These are phyloP conservation scores for Bubo blakistoni DNA, from an alignment of 2,113 vertebrate genomes.

Conservation along the genomic window DNA sequence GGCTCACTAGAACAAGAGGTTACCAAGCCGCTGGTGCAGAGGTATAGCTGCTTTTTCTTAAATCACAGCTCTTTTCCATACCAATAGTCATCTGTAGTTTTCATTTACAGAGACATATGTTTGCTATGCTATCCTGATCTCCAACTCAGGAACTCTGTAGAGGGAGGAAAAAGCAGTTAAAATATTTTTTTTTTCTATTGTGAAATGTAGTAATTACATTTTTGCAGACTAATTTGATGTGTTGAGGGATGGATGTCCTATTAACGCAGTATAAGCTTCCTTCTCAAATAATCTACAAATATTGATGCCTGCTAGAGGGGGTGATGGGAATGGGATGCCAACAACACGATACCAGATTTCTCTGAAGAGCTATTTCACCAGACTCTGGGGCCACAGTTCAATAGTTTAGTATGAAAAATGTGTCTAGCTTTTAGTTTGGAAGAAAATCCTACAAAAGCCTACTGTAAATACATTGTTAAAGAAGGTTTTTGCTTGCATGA, in stretches of 20 bases:
- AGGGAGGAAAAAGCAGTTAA: not conserved
- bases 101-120: not conserved
- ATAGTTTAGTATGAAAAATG: not conserved
- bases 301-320: not conserved
- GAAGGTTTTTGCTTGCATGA: not conserved
- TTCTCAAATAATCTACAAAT: not conserved
- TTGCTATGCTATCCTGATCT: not conserved
- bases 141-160: not conserved
- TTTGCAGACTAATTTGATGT: not conserved
- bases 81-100: not conserved
- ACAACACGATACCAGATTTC: not conserved
- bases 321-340: not conserved
- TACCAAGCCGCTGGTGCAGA: constrained; percentile 97
- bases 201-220: not conserved
- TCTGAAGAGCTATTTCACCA: not conserved
- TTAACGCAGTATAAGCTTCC: not conserved
- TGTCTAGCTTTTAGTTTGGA: constrained; percentile 3
- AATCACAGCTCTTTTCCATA: not conserved
- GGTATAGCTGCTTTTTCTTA: constrained; percentile 65
- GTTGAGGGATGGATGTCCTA: not conserved
- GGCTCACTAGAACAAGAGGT: constrained; percentile 92
- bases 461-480: not conserved
- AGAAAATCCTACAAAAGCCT: not conserved
- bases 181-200: not conserved
- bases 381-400: not conserved